phyloP scores from a whole-genome alignment of 1,140 invertebrate genomes.

The Ditylenchus dipsaci region DNA sequence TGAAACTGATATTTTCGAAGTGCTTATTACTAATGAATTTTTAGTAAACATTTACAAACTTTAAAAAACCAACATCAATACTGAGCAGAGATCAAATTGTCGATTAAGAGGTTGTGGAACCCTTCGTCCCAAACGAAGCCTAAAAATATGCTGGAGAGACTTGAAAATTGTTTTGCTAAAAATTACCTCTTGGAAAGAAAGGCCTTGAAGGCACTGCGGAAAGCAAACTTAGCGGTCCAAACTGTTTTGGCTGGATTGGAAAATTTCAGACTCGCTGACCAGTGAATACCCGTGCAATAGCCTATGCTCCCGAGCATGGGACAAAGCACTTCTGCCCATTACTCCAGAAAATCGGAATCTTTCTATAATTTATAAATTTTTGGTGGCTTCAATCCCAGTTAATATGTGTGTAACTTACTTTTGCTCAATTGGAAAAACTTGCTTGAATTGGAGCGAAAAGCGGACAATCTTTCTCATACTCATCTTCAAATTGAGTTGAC shows the following conservation, averaged over 20 bases:
- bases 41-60: no score
- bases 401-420: neutral
- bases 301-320: conserved; percentile 80
- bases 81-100: conserved; percentile 74
- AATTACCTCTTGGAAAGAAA: conserved; percentile 76
- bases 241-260: conserved; percentile 61
- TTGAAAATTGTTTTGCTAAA: neutral
- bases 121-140: conserved; percentile 99
- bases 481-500: neutral
- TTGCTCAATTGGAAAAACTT: conserved; percentile 17
- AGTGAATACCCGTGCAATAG: conserved; percentile 33
- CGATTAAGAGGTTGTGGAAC: conserved; percentile 90
- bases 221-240: conserved; percentile 85
- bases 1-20: no score
- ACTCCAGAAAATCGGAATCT: conserved; percentile 9
- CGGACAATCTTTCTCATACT: conserved; percentile 3
- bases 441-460: conserved; percentile 1
- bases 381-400: neutral
- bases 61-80: conserved; percentile 36
- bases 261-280: conserved; percentile 9
- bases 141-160: no score
- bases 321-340: conserved; percentile 69
- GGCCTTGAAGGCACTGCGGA: conserved; percentile 90
- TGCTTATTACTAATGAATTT: no score
- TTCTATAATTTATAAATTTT: conserved; percentile 6